A percentile compares a stretch with the other conserved stretches of the same genome.
phyloP scores from a whole-genome alignment of 2,888 invertebrate species.

The Homarus gammarus region DNA sequence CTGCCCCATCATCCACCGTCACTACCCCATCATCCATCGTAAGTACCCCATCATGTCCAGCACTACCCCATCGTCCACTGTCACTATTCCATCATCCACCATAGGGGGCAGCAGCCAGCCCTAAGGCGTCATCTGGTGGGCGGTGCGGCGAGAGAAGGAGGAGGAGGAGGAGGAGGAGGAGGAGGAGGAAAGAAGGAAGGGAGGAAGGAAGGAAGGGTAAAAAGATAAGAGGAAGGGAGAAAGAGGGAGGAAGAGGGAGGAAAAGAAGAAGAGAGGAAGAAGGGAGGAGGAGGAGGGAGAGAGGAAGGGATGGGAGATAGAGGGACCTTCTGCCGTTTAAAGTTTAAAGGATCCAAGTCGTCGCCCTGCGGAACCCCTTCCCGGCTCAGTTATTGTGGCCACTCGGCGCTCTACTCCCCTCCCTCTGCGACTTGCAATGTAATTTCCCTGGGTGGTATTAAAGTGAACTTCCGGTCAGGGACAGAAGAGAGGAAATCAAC shows the following conservation, averaged over 20 bases:
- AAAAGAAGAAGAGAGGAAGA: neutral
- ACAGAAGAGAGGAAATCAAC: slow-evolving; percentile 28
- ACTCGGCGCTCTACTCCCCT: neutral
- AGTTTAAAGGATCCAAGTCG: neutral
- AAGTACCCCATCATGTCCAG: neutral
- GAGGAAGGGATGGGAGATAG: slow-evolving; percentile 7
- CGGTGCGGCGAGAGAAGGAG: neutral
- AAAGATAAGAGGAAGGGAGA: neutral
- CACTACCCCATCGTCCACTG: neutral
- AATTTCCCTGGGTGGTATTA: slow-evolving; percentile 11
- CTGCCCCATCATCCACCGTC: too few relatives aligned
- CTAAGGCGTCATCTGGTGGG: slow-evolving; percentile 1
- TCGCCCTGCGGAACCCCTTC: neutral
- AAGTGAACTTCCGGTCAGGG: slow-evolving; percentile 6
- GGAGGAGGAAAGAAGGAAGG: slow-evolving; percentile 5
- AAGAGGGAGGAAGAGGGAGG: neutral
- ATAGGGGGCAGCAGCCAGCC: neutral
- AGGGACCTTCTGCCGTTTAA: neutral
- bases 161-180: neutral
- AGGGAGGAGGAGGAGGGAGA: neutral
- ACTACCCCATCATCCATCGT: neutral
- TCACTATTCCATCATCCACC: slow-evolving; percentile 6
- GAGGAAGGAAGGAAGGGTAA: neutral
- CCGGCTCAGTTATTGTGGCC: neutral
- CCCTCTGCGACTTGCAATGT: neutral